Conservation (phyloP, 53 echinoderm and acorn worm genomes). For the Arbacia lixula region DNA sequence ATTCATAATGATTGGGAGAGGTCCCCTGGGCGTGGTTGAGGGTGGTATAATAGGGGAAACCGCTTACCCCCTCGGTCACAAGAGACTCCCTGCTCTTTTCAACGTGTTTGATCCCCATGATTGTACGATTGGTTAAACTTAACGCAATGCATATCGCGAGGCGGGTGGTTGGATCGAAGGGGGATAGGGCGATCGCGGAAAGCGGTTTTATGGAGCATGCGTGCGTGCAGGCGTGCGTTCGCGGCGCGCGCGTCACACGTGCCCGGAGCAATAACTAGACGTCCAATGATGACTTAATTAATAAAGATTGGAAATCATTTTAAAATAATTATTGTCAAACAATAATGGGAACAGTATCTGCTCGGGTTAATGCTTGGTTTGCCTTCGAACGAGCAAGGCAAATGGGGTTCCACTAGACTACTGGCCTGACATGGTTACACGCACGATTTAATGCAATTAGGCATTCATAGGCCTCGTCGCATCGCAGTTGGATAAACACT, state of each 20-base stretch:
- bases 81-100: neutral
- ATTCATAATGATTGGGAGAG: constrained; percentile 30
- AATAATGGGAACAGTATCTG: constrained; percentile 53
- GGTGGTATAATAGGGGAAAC: constrained; percentile 47
- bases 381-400: too few relatives aligned
- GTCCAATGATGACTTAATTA: neutral
- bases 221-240: neutral
- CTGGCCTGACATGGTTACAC: constrained; percentile 42
- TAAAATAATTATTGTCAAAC: constrained; percentile 57
- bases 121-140: constrained; percentile 20
- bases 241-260: constrained; percentile 16
- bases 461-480: constrained; percentile 44
- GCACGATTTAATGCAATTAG: constrained; percentile 52
- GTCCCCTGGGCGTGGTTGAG: constrained; percentile 42
- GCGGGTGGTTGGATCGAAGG: neutral
- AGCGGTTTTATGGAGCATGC: constrained; percentile 22
- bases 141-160: constrained; percentile 19
- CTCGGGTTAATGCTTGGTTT: neutral
- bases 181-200: neutral
- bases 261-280: constrained; percentile 11
- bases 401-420: too few relatives aligned
- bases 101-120: neutral
- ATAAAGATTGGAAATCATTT: constrained; percentile 47
- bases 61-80: constrained; percentile 33
- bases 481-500: constrained; percentile 45